These are phyloP conservation scores for Luperina nickerlii DNA, from an alignment of 2,888 invertebrate species.

Conservation along the genomic window DNA sequence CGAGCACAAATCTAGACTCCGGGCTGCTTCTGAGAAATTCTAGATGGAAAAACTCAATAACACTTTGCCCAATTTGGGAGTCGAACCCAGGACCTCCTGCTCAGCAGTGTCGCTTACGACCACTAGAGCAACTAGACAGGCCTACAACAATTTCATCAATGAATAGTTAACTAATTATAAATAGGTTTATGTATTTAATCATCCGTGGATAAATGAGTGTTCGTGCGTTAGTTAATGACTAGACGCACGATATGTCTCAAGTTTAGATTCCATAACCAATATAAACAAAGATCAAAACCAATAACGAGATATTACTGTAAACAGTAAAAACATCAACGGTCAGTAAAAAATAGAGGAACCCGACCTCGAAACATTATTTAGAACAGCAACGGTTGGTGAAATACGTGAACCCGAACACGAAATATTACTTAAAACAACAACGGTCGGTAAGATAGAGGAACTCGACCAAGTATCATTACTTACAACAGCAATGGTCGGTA, in stretches of 20 bases:
- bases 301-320: not conserved
- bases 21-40: not conserved
- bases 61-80: no score
- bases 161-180: not conserved
- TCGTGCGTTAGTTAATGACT: not conserved
- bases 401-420: no score
- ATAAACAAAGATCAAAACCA: slow-evolving; percentile 3
- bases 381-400: no score
- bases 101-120: not conserved
- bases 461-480: no score
- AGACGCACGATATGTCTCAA: not conserved
- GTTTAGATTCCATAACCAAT: not conserved
- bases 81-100: not conserved
- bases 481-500: no score
- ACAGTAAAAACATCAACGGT: not conserved
- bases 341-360: not conserved
- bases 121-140: not conserved
- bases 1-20: not conserved
- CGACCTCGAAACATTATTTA: no score
- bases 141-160: not conserved
- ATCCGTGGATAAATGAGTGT: not conserved
- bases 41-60: no score
- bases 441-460: no score
- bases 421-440: no score
- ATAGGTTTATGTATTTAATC: slow-evolving; percentile 9